These are phyloP conservation scores for Proisotoma minuta DNA, from an alignment of 2,888 invertebrate species.

Conservation along the genomic window DNA sequence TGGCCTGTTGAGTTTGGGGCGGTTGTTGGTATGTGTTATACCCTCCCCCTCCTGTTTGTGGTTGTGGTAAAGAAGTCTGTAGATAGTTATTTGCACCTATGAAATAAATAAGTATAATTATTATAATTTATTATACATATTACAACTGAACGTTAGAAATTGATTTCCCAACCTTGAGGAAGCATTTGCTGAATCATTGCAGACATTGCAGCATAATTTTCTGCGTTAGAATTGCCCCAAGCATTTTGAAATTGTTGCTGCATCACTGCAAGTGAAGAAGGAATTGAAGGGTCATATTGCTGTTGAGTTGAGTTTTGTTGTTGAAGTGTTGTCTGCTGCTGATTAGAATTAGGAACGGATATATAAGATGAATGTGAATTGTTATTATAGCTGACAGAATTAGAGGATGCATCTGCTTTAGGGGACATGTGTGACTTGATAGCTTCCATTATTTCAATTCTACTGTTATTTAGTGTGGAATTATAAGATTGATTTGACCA, in stretches of 20 bases:
- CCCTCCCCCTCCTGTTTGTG: slow-evolving; percentile 10
- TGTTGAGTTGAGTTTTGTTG: too few species aligned
- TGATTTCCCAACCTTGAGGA: slow-evolving; percentile 2
- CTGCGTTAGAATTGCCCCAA: slow-evolving; percentile 24
- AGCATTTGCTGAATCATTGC: slow-evolving; percentile 19
- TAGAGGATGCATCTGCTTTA: slow-evolving; percentile 15
- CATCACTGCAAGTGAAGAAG: slow-evolving; percentile 1
- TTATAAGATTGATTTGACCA: background rate
- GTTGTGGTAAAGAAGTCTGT: slow-evolving; percentile 27
- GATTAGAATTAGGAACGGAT: too few species aligned
- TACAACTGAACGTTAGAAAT: too few species aligned
- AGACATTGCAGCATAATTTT: slow-evolving; percentile 24
- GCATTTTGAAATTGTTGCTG: slow-evolving; percentile 25
- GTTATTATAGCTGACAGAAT: slow-evolving; percentile 23
- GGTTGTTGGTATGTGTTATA: slow-evolving; percentile 26
- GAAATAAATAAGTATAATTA: too few species aligned
- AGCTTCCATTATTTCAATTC: slow-evolving; percentile 11
- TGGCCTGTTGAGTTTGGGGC: slow-evolving; percentile 13
- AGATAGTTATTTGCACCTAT: slow-evolving; percentile 20
- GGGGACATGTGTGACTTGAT: slow-evolving; percentile 10
- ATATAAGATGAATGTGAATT: too few species aligned
- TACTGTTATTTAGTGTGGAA: slow-evolving; percentile 1
- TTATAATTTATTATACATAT: too few species aligned
- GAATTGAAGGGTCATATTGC: background rate
- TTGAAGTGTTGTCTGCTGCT: too few species aligned